Evolutionary conservation across 2,888 invertebrate genomes (phyloP), one percentile per base, ranked within the genome.

Genomic region (Latheticus oryzae): DNA sequence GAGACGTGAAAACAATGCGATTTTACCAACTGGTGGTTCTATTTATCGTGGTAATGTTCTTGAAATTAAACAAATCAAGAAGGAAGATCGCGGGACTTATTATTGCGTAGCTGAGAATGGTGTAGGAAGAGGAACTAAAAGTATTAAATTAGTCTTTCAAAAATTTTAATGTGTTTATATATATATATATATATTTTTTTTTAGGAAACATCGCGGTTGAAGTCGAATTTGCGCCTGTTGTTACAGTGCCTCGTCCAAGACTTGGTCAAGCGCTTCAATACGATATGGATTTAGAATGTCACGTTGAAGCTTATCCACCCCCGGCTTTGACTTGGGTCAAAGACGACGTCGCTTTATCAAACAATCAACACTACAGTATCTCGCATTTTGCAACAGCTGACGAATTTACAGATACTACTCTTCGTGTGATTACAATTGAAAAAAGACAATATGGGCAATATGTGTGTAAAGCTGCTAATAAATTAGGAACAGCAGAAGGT

Each of bases 241-340:
- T 95, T 33, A 87, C 89, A 0, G 91, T 91, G 5, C 92, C 93
- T 0, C 81, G 91, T 11, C 94, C 94, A 0, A 83, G 94, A 12
- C 79, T 94, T 19, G 93, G 93, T 5, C 87, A 93, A 83, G 95
- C 95, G 0, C 79, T 95, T 5, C 95, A 95, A 75, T 95, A 94
- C 72, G 94, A 96, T 69, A 95, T 95, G 89, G 93, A 95, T 71
- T 77, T 97, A 61, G 95, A 96, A 73, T 97, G 97, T 72, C 95
- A 95, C 76, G 91, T 95, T 7, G 94, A 94, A 75, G 96, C 96
- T 0, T 95, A 95, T 78, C 97, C 97, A 0, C 93, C 93, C 1
- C 96, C 97, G 0, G 93, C 92, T 1, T 93, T 97, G 62, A 85
- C 87, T 0, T 97, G 97, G 97, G 81, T 91, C 2, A 95, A 95